Percentiles rank a stretch among this genome's conserved stretches.
These are phyloP conservation scores for Lithobates pipiens DNA, from an alignment of 2,797 vertebrate genomes.

Conservation along the genomic window DNA sequence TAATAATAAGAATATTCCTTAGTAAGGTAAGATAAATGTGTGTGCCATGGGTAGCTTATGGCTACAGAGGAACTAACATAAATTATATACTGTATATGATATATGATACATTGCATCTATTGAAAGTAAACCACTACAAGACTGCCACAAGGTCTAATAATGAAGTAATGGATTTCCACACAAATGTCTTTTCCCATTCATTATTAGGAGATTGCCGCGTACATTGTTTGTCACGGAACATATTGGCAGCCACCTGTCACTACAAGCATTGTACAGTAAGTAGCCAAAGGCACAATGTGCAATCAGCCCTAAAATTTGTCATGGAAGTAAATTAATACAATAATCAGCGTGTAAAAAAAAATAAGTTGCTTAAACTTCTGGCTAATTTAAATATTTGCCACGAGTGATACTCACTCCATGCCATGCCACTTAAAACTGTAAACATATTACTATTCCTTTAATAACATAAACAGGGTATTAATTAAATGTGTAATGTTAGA, in stretches of 20 bases:
- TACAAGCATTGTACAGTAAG: conserved; percentile 21
- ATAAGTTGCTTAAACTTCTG: neutral
- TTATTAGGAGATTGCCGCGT: conserved; percentile 12
- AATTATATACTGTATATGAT: neutral
- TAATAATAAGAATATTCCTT: neutral
- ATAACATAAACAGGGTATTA: neutral
- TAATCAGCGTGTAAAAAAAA: neutral
- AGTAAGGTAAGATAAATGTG: neutral
- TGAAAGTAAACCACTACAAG: neutral
- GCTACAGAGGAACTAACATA: neutral
- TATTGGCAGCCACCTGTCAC: conserved; percentile 45
- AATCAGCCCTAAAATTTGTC: neutral
- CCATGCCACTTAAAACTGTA: neutral
- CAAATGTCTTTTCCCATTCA: neutral
- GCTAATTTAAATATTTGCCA: neutral
- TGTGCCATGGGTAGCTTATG: neutral
- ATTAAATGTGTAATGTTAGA: neutral
- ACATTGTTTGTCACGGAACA: conserved; percentile 38
- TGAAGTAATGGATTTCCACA: neutral
- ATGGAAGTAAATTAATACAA: neutral
- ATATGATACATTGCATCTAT: neutral
- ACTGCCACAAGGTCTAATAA: neutral
- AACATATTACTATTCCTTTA: neutral
- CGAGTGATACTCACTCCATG: neutral
- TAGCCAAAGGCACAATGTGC: conserved; percentile 32